phyloP scores from a whole-genome alignment of 2,113 vertebrate species.

The Pantherophis guttatus region DNA sequence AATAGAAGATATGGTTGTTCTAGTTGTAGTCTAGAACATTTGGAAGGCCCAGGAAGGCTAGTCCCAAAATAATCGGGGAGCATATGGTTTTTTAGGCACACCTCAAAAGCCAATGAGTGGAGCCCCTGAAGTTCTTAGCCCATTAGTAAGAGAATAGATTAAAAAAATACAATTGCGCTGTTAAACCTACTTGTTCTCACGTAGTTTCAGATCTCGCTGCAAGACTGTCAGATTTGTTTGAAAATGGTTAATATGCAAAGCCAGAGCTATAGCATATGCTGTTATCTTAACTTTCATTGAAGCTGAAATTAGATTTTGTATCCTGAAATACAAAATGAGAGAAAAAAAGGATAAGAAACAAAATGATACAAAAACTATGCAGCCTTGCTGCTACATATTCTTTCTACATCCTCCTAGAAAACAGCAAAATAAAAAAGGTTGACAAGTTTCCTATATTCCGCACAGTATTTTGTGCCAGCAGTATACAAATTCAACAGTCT shows the following conservation, averaged over 20 bases:
- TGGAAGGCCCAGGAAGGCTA: neutral
- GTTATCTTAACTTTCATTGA: conserved; percentile 77
- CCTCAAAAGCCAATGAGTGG: no score
- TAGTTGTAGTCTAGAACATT: neutral
- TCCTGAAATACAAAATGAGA: conserved; percentile 44
- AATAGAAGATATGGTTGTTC: neutral
- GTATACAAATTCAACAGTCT: neutral
- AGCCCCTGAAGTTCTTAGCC: neutral
- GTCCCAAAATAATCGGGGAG: neutral
- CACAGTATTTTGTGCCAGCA: neutral
- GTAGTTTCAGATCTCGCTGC: conserved; percentile 74
- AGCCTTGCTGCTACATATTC: neutral
- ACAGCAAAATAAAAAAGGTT: neutral
- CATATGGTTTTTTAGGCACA: neutral
- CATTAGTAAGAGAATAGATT: neutral
- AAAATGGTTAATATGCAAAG: conserved; percentile 74
- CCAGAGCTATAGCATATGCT: conserved; percentile 63
- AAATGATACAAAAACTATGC: no score
- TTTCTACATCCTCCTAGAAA: neutral
- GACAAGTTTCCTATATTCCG: neutral
- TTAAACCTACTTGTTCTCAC: conserved; percentile 69
- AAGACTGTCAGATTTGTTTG: conserved; percentile 69
- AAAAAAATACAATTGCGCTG: neutral
- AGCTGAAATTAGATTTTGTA: conserved; percentile 71
- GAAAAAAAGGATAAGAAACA: neutral